Evolutionary conservation across 2,888 invertebrate genomes (phyloP).

Genomic region (Epinotia nisella): DNA sequence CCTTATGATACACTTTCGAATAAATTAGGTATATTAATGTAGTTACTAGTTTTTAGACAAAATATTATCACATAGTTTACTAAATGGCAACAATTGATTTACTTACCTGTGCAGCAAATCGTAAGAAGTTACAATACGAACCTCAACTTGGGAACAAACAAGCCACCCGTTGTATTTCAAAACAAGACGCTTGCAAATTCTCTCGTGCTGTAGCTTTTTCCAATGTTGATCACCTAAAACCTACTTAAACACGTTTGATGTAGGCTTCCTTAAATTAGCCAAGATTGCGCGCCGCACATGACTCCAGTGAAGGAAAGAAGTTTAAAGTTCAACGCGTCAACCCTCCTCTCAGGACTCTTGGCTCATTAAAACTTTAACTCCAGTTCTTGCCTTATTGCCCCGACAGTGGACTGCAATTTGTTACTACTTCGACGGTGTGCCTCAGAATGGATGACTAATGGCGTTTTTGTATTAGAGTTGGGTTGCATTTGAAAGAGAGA

Average conservation of each 20-base stretch:
- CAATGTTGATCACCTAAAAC: not conserved
- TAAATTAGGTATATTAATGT: not conserved
- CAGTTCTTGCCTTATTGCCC: conserved; percentile 30
- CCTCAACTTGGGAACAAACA: not conserved
- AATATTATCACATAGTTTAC: not conserved
- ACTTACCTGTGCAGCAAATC: not conserved
- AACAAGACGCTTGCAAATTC: not conserved
- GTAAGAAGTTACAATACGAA: not conserved
- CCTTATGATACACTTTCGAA: not conserved
- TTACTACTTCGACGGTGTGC: conserved; percentile 24
- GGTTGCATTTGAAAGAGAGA: not conserved
- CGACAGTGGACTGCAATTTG: conserved; percentile 28
- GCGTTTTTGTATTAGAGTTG: not conserved
- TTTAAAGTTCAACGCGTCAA: conserved; percentile 39
- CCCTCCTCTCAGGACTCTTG: conserved; percentile 19
- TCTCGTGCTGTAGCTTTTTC: not conserved
- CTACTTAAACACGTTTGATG: conserved; percentile 1
- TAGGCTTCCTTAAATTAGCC: conserved; percentile 16
- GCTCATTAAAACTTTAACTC: conserved; percentile 42
- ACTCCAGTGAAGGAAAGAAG: conserved; percentile 26
- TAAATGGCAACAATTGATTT: not conserved
- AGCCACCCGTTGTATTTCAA: not conserved
- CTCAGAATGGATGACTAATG: not conserved
- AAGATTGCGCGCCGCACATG: conserved; percentile 26
- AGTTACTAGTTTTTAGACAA: not conserved